A percentile compares a stretch with the other conserved stretches of the same genome.
Conservation (phyloP, 2,888 invertebrate genomes). For the Nesidiocoris tenuis region DNA sequence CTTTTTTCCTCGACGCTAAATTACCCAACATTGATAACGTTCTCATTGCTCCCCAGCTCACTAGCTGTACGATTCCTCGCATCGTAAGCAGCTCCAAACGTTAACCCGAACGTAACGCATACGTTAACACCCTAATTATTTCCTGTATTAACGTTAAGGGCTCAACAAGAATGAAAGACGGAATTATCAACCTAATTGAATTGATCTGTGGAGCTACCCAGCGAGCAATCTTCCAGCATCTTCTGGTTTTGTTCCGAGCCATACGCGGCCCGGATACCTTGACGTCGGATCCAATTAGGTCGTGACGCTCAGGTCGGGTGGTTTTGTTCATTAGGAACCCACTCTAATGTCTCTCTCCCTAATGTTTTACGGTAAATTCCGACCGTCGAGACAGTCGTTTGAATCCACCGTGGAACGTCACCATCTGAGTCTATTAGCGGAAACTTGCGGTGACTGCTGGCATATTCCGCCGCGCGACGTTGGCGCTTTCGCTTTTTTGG, state of each 20-base stretch:
- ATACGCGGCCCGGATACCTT: background rate
- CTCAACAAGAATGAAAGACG: too few species aligned
- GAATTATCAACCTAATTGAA: slow-evolving; percentile 8
- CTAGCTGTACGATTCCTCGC: too few species aligned
- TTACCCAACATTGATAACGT: too few species aligned
- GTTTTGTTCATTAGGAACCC: background rate
- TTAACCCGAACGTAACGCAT: too few species aligned
- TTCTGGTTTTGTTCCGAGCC: background rate
- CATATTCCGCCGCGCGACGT: background rate
- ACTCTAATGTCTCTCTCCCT: background rate
- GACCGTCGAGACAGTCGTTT: background rate
- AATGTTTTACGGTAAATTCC: background rate
- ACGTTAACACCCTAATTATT: too few species aligned
- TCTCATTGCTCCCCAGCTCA: too few species aligned
- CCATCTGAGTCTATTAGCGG: background rate
- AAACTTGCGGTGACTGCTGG: background rate
- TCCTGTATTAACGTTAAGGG: too few species aligned
- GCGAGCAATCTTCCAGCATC: too few species aligned
- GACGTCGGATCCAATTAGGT: background rate
- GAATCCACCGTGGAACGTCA: background rate
- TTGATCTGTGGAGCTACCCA: slow-evolving; percentile 16
- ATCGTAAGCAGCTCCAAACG: too few species aligned
- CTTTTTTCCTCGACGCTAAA: too few species aligned
- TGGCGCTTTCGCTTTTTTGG: slow-evolving; percentile 12
- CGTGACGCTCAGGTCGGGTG: background rate